These are phyloP conservation scores for Aethes cnicana DNA, from an alignment of 2,888 invertebrate species.

Conservation along the genomic window DNA sequence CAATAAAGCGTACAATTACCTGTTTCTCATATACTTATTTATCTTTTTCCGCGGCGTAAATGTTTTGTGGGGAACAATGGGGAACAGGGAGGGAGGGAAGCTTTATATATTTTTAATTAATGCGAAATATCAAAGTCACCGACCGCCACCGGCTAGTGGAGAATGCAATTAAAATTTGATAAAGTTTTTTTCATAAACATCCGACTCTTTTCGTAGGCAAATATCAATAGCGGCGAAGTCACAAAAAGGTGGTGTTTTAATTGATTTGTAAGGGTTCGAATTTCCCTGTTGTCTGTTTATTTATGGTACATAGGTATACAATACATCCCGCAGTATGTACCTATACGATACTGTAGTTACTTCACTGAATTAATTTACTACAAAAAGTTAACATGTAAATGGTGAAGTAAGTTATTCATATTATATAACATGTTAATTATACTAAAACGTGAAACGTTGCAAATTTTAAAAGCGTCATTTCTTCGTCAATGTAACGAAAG, in stretches of 20 bases:
- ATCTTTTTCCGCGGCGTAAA: constrained; percentile 70
- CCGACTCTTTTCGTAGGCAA: constrained; percentile 47
- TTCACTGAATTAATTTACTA: too few relatives aligned
- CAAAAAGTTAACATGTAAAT: too few relatives aligned
- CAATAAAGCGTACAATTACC: constrained; percentile 78
- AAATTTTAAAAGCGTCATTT: too few relatives aligned
- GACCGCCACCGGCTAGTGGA: constrained; percentile 62
- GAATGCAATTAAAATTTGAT: constrained; percentile 69
- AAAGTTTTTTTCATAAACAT: constrained; percentile 64
- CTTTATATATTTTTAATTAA: constrained; percentile 83
- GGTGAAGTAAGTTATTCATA: too few relatives aligned
- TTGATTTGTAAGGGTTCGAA: background rate
- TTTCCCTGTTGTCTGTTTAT: too few relatives aligned
- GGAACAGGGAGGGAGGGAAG: constrained; percentile 61
- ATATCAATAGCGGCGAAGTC: constrained; percentile 23
- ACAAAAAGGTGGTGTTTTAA: background rate
- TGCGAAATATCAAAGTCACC: constrained; percentile 82
- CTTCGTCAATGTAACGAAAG: too few relatives aligned
- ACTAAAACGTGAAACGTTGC: too few relatives aligned
- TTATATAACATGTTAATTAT: too few relatives aligned
- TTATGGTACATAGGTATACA: too few relatives aligned
- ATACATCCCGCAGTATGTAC: too few relatives aligned
- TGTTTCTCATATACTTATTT: constrained; percentile 69
- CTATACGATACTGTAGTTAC: too few relatives aligned
- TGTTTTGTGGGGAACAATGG: constrained; percentile 73